These are phyloP conservation scores for Myathropa florea DNA, from an alignment of 2,888 invertebrate genomes.

Conservation along the genomic window DNA sequence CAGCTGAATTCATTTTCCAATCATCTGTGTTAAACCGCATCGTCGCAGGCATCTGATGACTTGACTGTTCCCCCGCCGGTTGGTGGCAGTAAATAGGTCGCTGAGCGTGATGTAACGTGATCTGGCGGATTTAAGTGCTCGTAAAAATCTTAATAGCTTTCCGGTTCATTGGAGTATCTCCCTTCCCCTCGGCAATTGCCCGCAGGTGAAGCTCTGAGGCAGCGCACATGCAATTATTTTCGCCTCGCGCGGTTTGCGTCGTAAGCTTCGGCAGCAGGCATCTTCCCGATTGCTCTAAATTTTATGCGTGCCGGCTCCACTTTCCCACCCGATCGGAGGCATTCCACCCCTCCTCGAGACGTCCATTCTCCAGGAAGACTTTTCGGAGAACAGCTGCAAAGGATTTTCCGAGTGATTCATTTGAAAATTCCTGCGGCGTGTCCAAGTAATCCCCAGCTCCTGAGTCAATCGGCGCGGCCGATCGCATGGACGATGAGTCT, in stretches of 20 bases:
- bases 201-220: neutral
- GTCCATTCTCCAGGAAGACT: neutral
- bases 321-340: neutral
- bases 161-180: neutral
- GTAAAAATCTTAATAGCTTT: neutral
- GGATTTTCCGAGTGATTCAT: neutral
- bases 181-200: neutral
- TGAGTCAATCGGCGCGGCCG: neutral
- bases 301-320: too few species aligned
- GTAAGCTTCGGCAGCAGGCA: neutral
- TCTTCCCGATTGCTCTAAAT: too few species aligned
- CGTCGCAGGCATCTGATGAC: neutral
- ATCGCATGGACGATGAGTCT: neutral
- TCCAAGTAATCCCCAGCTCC: neutral
- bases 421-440: neutral
- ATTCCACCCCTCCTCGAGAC: neutral
- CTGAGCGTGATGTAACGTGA: neutral
- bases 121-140: neutral
- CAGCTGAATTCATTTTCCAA: neutral
- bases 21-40: neutral
- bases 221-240: neutral
- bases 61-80: neutral
- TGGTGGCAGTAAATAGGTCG: neutral
- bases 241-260: neutral
- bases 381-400: neutral